These are phyloP conservation scores for Oryzias melastigma DNA, from an alignment of 2,113 vertebrate genomes.

Conservation along the genomic window DNA sequence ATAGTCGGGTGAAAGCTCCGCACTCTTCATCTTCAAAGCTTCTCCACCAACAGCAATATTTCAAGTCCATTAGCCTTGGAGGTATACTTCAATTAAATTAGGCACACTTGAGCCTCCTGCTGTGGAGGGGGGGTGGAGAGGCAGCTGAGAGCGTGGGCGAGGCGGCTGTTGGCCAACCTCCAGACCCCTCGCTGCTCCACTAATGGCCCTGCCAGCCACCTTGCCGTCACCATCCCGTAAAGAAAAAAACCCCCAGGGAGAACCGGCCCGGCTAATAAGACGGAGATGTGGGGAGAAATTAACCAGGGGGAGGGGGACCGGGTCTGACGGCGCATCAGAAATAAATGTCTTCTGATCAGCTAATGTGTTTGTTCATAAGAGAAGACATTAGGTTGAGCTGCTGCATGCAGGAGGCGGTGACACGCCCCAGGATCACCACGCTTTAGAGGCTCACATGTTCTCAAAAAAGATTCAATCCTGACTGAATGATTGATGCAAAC, in stretches of 20 bases:
- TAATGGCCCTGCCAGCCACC: constrained; percentile 65
- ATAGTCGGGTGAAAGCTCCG: constrained; percentile 1
- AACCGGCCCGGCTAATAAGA: constrained; percentile 43
- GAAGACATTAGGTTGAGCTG: constrained; percentile 59
- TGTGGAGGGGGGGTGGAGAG: constrained; percentile 34
- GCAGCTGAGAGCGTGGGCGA: constrained; percentile 50
- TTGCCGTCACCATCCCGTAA: constrained; percentile 38
- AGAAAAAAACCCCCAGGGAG: constrained; percentile 45
- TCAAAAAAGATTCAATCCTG: too few species aligned
- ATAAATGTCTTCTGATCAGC: constrained; percentile 57
- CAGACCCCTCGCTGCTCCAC: constrained; percentile 57
- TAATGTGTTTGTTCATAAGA: constrained; percentile 79
- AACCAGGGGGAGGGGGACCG: constrained; percentile 20
- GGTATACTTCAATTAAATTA: constrained; percentile 58
- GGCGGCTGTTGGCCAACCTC: constrained; percentile 64
- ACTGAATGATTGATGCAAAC: too few species aligned
- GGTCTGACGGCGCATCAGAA: constrained; percentile 66
- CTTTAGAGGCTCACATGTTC: too few species aligned
- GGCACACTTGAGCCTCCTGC: constrained; percentile 51
- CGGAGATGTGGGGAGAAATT: constrained; percentile 56
- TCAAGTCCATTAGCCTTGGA: constrained; percentile 65
- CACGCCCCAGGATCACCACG: constrained; percentile 54
- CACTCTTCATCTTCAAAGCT: constrained; percentile 22
- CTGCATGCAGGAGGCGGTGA: constrained; percentile 26
- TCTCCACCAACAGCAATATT: constrained; percentile 33